These are phyloP conservation scores for Phainopepla nitens DNA, from an alignment of 2,113 vertebrate species.

Conservation along the genomic window DNA sequence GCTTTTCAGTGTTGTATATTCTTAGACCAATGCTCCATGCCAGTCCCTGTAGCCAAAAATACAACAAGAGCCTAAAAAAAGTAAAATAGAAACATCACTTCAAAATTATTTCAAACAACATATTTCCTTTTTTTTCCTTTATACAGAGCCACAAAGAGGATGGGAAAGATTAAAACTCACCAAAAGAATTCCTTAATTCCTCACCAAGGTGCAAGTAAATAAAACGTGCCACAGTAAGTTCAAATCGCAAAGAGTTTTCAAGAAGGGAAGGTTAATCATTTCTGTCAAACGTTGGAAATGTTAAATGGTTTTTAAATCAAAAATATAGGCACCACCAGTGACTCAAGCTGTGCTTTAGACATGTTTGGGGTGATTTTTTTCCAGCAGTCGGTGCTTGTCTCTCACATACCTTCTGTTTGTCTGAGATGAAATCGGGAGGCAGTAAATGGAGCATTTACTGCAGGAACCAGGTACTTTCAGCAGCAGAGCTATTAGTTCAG, in stretches of 20 bases:
- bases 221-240: slow-evolving; percentile 2
- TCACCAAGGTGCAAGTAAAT: slow-evolving; percentile 44
- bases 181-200: slow-evolving; percentile 29
- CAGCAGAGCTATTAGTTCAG: not conserved
- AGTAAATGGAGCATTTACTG: not conserved
- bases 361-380: not conserved
- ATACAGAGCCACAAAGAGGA: slow-evolving; percentile 33
- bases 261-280: slow-evolving; percentile 39
- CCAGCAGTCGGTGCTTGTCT: not conserved
- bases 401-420: not conserved
- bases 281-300: slow-evolving; percentile 32
- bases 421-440: not conserved
- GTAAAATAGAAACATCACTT: slow-evolving; percentile 56
- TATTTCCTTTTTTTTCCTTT: slow-evolving; percentile 13
- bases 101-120: slow-evolving; percentile 36
- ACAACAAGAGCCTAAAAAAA: slow-evolving; percentile 49
- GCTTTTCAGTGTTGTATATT: slow-evolving; percentile 31
- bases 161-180: slow-evolving; percentile 38
- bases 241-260: slow-evolving; percentile 41
- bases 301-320: slow-evolving; percentile 47
- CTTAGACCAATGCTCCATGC: slow-evolving; percentile 14
- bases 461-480: not conserved
- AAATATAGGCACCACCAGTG: not conserved
- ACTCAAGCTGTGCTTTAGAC: not conserved
- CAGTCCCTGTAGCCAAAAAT: slow-evolving; percentile 48